These are phyloP conservation scores for Scelioninae gen. 1 DNA, from an alignment of 2,888 invertebrate genomes.

Conservation along the genomic window DNA sequence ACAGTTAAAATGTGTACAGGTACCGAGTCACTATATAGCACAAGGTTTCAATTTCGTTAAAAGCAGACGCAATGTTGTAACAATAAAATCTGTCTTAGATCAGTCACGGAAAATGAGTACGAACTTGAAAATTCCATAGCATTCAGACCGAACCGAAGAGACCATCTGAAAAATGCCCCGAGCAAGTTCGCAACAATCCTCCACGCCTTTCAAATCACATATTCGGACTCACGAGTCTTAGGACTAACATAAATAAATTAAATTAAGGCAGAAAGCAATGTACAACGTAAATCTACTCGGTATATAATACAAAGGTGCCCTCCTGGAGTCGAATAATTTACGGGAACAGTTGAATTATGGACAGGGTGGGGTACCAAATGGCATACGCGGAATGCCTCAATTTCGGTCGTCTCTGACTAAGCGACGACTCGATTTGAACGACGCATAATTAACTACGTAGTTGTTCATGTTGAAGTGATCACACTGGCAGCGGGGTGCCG, in stretches of 20 bases:
- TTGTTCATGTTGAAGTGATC: constrained; percentile 51
- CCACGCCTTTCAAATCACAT: constrained; percentile 1
- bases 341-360: neutral
- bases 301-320: constrained; percentile 27
- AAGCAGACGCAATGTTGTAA: no score
- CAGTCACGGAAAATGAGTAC: no score
- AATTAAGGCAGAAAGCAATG: constrained; percentile 36
- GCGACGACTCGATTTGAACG: constrained; percentile 59
- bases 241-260: constrained; percentile 58
- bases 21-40: no score
- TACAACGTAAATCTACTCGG: constrained; percentile 25
- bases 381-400: constrained; percentile 52
- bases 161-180: neutral
- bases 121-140: no score
- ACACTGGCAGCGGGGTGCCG: constrained; percentile 57
- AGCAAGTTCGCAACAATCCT: constrained; percentile 9
- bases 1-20: no score
- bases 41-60: no score
- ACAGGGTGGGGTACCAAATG: constrained; percentile 20
- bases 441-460: constrained; percentile 61
- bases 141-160: no score
- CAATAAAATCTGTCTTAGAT: no score
- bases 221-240: constrained; percentile 8
- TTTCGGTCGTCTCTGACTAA: constrained; percentile 68
- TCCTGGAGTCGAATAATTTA: constrained; percentile 39